phyloP scores from a whole-genome alignment of 1,140 invertebrate species.

The Listronotus oregonensis region DNA sequence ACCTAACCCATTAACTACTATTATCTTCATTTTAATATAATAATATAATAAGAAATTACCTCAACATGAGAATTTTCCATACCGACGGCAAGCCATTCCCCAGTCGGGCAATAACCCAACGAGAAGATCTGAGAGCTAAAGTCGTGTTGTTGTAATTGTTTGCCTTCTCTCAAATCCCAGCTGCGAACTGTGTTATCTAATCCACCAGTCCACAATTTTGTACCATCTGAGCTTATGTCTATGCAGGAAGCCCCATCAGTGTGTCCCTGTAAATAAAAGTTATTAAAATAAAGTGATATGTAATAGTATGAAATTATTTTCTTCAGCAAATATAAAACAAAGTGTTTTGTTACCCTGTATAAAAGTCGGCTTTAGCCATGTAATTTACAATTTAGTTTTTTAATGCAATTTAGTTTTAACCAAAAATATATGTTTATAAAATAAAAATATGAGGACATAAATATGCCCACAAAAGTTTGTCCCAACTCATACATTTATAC shows the following conservation, averaged over 20 bases:
- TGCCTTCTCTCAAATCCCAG: constrained; percentile 91
- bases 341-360: not conserved
- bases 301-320: not conserved
- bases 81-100: constrained; percentile 97
- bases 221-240: constrained; percentile 93
- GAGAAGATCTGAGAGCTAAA: constrained; percentile 92
- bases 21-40: constrained; percentile 30
- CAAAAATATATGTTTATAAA: too few relatives aligned
- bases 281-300: constrained; percentile 1
- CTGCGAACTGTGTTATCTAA: constrained; percentile 88
- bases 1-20: not conserved
- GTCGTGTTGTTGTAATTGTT: constrained; percentile 88
- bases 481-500: too few relatives aligned
- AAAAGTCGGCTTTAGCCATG: too few relatives aligned
- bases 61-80: constrained; percentile 99
- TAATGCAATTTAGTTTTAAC: too few relatives aligned
- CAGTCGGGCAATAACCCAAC: constrained; percentile 95
- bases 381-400: too few relatives aligned
- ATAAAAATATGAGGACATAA: too few relatives aligned
- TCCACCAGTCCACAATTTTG: constrained; percentile 95
- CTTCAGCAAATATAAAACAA: not conserved
- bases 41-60: constrained; percentile 17
- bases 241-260: constrained; percentile 97
- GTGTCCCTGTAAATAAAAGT: constrained; percentile 69
- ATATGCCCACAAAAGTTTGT: too few relatives aligned